Evolutionary conservation across 2,888 invertebrate genomes (phyloP), one percentile per base, ranked within the genome.

Genomic region (Eledona agricola): DNA sequence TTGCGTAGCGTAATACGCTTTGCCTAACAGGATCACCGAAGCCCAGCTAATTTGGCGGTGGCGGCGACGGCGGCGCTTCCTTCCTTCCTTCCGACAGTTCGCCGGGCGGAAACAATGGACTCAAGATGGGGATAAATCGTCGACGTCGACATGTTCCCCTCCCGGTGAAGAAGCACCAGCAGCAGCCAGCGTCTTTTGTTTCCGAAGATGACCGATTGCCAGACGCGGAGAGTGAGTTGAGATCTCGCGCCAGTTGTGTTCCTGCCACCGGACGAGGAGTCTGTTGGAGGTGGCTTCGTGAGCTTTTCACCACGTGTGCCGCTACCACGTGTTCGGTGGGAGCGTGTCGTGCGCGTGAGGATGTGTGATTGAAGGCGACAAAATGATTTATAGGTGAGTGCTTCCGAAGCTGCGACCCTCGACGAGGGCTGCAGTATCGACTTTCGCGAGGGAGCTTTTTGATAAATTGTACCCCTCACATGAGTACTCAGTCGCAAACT

Each of bases 121-220:
- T 25, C 32, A 34, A 23, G 25, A 26, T 45, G 25, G 13, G 34
- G 25, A 32, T 34, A 34, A 45, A 37, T 45, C 25, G 17, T 23
- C 34, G 25, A 4, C 19, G 5, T n/a, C 5, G 4, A 4, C 5
- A 4, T 34, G 49, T 42, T 51, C 51, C 51, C 47, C 40, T 34
- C 53, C 35, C 32, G 35, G 47, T 47, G 53, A 43, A 51, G 42
- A 51, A 56, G 51, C 55, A n/a, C n/a, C n/a, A n/a, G n/a, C n/a
- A n/a, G n/a, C n/a, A n/a, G n/a, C n/a, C n/a, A 58, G 54, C 53
- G 55, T 58, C 56, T 63, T 65, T 62, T 64, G 66, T 66, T 64
- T 57, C 66, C 70, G 70, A 69, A 70, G 70, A 68, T 67, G 68
- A 69, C 70, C 70, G 70, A 70, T 66, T 67, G 68, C 58, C n/a